Evolutionary conservation across 92 coral and sea anemone genomes (phyloP), one percentile per base, ranked within the genome.

Genomic region (Epizoanthus stellaris): DNA sequence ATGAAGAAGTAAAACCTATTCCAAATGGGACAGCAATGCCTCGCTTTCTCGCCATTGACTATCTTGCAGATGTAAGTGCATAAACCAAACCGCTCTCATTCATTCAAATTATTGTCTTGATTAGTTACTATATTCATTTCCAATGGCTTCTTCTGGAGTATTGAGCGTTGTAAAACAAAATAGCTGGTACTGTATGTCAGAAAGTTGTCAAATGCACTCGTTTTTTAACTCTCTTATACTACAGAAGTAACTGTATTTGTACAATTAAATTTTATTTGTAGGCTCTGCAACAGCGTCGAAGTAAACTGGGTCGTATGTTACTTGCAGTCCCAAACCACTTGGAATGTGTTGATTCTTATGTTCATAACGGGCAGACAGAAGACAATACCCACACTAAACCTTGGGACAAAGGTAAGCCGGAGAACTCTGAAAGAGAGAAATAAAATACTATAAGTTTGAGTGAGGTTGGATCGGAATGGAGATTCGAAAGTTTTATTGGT

Each of bases 291-390:
- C 92, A 87, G 23, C 88, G 89, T 15, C 93, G 89, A 75, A 82
- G 56, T 20, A 79, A 57, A 16, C 87, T 90, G 70, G 85, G 75
- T 73, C 87, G 92, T 21, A 90, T 92, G 91, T 85, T 94, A 39
- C 88, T 94, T 69, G 83, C 94, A 3, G 90, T 90, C 56, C 98
- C 98, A 54, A 89, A 85, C 63, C 93, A 94, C 75, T 45, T 92
- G 67, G 95, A 94, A 75, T 85, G 88, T 64, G 89, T 94, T 42
- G 95, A 94, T 20, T 23, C 64, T 34, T 91, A 91, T 85, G 76
- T 82, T 69, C 97, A 93, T 76, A 84, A 91, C 52, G 92, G 93
- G 13, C 76, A 75, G 67, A 74, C 52, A 36, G 85, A 81, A 45
- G 81, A 77, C 23, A 62, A 54, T 17, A n/a, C 63, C 43, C 58